A percentile compares a stretch with the other conserved stretches of the same genome.
Evolutionary conservation across 2,888 invertebrate genomes (phyloP).

Genomic region (Philhelius pedissequus): DNA sequence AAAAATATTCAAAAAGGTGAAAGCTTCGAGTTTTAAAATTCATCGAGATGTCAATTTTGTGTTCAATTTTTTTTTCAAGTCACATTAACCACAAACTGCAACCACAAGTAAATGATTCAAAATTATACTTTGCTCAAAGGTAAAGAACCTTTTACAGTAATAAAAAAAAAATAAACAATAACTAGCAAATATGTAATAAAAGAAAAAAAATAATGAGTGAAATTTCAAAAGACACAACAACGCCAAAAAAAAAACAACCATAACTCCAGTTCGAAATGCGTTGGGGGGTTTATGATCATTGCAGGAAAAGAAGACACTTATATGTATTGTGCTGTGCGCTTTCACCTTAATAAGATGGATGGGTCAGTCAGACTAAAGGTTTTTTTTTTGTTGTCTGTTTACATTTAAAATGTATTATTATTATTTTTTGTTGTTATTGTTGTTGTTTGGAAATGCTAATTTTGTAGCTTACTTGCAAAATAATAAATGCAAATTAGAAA

Average conservation of each 20-base stretch:
- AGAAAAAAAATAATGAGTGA: conserved; percentile 19
- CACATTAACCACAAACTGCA: conserved; percentile 30
- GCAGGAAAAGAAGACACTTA: not conserved
- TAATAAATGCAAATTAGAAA: conserved; percentile 21
- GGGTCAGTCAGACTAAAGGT: conserved; percentile 30
- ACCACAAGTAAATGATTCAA: conserved; percentile 27
- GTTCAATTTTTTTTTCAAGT: not conserved
- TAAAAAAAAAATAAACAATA: conserved; percentile 18
- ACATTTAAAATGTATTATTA: not conserved
- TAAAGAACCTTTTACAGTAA: conserved; percentile 50
- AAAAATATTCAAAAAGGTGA: conserved; percentile 12
- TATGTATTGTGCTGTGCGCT: conserved; percentile 28
- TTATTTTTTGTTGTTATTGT: not conserved
- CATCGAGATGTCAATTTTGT: not conserved
- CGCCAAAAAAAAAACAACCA: conserved; percentile 8
- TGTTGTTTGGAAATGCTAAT: not conserved
- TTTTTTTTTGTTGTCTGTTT: not conserved
- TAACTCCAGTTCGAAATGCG: conserved; percentile 33
- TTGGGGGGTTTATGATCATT: conserved; percentile 40
- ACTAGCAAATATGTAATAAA: conserved; percentile 13
- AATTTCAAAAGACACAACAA: conserved; percentile 29
- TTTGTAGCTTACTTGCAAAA: not conserved
- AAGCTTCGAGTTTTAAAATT: not conserved
- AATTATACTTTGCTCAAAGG: conserved; percentile 33
- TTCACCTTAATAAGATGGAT: conserved; percentile 62